These are phyloP conservation scores for Plectus sambesii DNA, from an alignment of 1,140 invertebrate genomes.

Conservation along the genomic window DNA sequence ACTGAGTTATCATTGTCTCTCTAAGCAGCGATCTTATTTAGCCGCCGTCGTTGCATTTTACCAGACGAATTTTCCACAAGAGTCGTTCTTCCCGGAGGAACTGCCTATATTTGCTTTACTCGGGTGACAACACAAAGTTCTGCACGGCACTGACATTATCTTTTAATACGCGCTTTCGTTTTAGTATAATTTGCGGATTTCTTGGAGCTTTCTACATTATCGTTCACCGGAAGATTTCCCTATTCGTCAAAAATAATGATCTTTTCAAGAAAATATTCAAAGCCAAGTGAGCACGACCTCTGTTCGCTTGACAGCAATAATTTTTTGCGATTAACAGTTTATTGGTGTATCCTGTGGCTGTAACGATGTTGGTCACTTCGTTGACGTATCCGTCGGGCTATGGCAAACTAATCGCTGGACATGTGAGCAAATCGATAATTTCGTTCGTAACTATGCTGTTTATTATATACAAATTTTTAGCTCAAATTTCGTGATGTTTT, in stretches of 20 bases:
- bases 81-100: conserved; percentile 94
- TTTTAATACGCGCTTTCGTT: conserved; percentile 31
- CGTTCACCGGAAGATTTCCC: conserved; percentile 79
- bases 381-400: conserved; percentile 72
- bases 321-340: conserved; percentile 55
- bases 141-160: conserved; percentile 10
- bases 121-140: conserved; percentile 58
- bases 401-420: conserved; percentile 75
- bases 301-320: conserved; percentile 6
- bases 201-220: conserved; percentile 82
- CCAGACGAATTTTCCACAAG: conserved; percentile 83
- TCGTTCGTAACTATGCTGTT: no score
- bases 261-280: conserved; percentile 81
- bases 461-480: no score
- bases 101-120: conserved; percentile 82
- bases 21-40: no score
- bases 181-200: conserved; percentile 71
- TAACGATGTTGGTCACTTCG: conserved; percentile 66
- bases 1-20: no score
- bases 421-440: conserved; percentile 52
- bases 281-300: conserved; percentile 91
- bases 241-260: conserved; percentile 86
- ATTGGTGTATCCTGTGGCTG: conserved; percentile 75
- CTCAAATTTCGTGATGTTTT: conserved; percentile 53
- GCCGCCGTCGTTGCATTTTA: conserved; percentile 90